Base-by-base conservation (phyloP, 2,888 invertebrate species). In the Odontothrips loti region DNA sequence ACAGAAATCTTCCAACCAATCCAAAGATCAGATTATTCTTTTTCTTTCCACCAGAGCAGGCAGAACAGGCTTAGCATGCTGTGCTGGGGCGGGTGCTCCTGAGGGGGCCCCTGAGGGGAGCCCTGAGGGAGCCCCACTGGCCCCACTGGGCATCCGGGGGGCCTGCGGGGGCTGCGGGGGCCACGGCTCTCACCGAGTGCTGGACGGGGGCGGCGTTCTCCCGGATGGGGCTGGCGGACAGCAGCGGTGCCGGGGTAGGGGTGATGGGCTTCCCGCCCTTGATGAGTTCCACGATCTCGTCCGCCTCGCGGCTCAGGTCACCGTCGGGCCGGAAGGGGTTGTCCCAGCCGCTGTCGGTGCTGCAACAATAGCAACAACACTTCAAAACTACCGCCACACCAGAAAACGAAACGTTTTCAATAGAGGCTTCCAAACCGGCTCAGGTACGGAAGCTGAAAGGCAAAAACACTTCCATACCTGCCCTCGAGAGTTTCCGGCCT, bases 261-360 rank as follows among this genome's bases (percentile, higher is more conserved):
- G 94, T 95, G 86, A 95, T 95, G 81, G 95, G 95, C 87, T 95
- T 95, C 82, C 95, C 95, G 84, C 94, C 96, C 89, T 96, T 96
- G 88, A 97, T 96, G 89, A 96, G 91, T 86, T 96, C 96, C 83
- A 98, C 96, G 85, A 98, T 97, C 89, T 97, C 96, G 88, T 98
- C 98, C 47, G 98, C 97, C 89, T 98, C 96, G 85, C 94, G 92
- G 86, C 96, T 96, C 86, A 98, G 90, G 89, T 97, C 97, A 83
- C 98, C 97, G 86, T 97, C 98, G 47, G 97, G 97, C 87, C 97
- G 93, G 91, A 98, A 98, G 82, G 98, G 98, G 89, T 98, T 98
- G 89, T 98, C 98, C 94, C 97, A 96, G 84, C 96, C 96, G 87
- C 96, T 97, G 87, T 97, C 97, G 88, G 95, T 94, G 89, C 97